Percentiles rank a stretch among this genome's conserved stretches.
Conservation (phyloP, 2,797 vertebrate genomes). For the Numenius phaeopus region DNA sequence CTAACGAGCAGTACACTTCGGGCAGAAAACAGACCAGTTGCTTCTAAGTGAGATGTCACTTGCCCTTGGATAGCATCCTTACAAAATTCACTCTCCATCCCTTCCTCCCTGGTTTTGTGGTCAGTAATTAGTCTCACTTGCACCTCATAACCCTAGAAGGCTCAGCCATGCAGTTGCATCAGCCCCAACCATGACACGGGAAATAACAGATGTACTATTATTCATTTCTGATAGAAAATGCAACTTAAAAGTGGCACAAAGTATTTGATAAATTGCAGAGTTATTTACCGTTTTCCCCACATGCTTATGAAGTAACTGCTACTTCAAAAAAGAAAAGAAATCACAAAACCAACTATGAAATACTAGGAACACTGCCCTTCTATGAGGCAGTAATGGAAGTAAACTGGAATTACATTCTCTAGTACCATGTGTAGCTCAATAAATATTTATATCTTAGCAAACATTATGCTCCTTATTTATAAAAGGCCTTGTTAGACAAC, state of each 20-base stretch:
- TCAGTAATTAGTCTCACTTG: neutral
- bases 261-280: neutral
- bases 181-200: neutral
- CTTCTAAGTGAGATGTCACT: neutral
- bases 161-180: neutral
- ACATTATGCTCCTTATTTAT: neutral
- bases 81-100: neutral
- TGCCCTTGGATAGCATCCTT: neutral
- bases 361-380: neutral
- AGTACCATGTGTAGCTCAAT: neutral
- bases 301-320: neutral
- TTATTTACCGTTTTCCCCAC: neutral
- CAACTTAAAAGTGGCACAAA: neutral
- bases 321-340: neutral
- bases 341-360: neutral
- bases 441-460: neutral
- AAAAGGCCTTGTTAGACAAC: neutral
- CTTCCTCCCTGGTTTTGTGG: neutral
- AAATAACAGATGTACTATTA: neutral
- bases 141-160: neutral
- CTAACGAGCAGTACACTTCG: rapidly evolving
- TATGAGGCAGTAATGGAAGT: neutral
- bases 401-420: neutral
- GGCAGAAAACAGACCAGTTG: neutral
- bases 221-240: neutral